Evolutionary conservation across 2,113 vertebrate genomes (phyloP).

Genomic region (Zosterops borbonicus): DNA sequence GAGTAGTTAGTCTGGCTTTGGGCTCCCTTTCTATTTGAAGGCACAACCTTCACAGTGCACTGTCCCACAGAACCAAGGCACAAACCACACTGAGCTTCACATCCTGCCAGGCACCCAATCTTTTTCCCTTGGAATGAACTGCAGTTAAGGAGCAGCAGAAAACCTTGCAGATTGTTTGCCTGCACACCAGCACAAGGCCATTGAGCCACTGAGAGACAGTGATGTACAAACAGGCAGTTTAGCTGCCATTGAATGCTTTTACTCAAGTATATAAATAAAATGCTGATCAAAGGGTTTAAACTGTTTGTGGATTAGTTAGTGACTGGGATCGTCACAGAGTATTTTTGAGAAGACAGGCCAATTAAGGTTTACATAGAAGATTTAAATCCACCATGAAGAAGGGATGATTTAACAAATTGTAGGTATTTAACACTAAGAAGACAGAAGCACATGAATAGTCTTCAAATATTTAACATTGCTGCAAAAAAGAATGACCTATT

Average conservation of each 20-base stretch:
- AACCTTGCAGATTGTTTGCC: background rate
- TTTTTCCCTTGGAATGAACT: background rate
- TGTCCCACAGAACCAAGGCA: background rate
- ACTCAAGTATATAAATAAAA: slow-evolving; percentile 2
- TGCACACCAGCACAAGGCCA: background rate
- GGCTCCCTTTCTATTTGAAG: background rate
- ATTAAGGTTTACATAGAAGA: slow-evolving; percentile 32
- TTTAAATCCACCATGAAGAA: background rate
- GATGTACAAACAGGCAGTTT: background rate
- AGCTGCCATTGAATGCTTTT: background rate
- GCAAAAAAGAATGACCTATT: background rate
- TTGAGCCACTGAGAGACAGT: background rate
- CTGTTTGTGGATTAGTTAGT: slow-evolving; percentile 27
- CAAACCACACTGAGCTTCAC: background rate
- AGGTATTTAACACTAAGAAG: slow-evolving; percentile 6
- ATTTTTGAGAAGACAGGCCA: slow-evolving; percentile 27
- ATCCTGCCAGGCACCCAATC: fast-evolving
- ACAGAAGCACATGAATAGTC: background rate
- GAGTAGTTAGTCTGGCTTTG: background rate
- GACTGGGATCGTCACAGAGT: background rate
- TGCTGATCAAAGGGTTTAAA: slow-evolving; percentile 15
- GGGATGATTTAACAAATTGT: background rate
- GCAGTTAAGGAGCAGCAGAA: background rate
- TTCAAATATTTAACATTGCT: slow-evolving; percentile 18
- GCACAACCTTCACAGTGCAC: fast-evolving